Evolutionary conservation across 2,797 vertebrate genomes (phyloP).

Genomic region (Vireo griseus): DNA sequence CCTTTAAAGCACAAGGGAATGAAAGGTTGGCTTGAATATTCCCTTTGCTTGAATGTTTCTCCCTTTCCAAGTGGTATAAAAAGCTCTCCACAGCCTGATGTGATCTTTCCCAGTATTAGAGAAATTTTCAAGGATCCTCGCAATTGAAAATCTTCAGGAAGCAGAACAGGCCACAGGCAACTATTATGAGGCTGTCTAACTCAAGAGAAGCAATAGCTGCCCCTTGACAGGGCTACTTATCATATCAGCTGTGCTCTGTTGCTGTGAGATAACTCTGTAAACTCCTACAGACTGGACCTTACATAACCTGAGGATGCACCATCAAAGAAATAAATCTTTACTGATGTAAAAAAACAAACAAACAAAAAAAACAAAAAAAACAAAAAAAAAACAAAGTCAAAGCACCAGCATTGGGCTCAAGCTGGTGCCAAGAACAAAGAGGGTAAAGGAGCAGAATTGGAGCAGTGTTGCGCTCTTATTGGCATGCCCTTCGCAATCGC

Average conservation of each 20-base stretch:
- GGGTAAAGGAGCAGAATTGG: too few relatives aligned
- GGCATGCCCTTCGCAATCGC: too few relatives aligned
- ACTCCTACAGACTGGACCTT: constrained; percentile 25
- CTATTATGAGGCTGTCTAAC: background rate
- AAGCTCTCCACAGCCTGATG: background rate
- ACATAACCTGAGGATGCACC: background rate
- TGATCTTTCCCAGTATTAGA: background rate
- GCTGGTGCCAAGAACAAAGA: too few relatives aligned
- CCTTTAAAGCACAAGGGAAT: background rate
- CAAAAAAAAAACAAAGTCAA: too few relatives aligned
- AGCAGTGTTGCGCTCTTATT: too few relatives aligned
- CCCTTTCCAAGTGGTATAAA: background rate
- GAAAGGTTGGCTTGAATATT: background rate
- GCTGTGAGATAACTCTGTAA: background rate
- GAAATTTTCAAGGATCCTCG: background rate
- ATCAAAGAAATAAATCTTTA: background rate
- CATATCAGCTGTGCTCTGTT: background rate
- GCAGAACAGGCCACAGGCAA: background rate
- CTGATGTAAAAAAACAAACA: background rate
- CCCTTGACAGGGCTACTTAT: background rate
- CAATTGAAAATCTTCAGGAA: background rate
- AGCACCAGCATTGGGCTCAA: too few relatives aligned
- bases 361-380: too few relatives aligned
- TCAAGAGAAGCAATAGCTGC: background rate
- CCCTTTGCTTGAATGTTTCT: background rate